These are phyloP conservation scores for Calonectris borealis DNA, from an alignment of 2,113 vertebrate genomes.

Conservation along the genomic window DNA sequence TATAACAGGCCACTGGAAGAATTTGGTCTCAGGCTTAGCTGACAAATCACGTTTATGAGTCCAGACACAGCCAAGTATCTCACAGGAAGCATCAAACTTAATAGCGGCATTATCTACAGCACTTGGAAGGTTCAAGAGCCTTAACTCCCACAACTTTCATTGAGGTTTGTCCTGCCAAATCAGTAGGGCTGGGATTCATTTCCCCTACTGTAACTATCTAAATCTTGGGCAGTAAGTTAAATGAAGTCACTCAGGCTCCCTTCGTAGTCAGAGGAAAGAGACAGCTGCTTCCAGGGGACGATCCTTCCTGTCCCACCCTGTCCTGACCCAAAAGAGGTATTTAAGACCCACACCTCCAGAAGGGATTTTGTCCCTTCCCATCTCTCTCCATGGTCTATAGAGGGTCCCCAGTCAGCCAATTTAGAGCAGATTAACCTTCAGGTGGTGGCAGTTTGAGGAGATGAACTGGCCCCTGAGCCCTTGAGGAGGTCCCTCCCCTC, in stretches of 20 bases:
- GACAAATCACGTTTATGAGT: constrained; percentile 10
- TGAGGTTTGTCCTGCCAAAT: constrained; percentile 28
- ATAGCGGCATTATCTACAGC: constrained; percentile 31
- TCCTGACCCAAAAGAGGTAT: not conserved
- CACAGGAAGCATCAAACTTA: constrained; percentile 58
- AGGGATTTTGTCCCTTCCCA: not conserved
- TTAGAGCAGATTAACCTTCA: not conserved
- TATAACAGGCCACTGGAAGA: not conserved
- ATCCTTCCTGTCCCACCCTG: not conserved
- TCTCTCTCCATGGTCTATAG: not conserved
- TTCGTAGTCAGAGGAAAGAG: not conserved
- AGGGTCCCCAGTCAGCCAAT: not conserved
- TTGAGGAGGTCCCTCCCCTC: not conserved
- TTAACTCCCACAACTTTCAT: constrained; percentile 29
- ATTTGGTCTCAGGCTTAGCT: constrained; percentile 17
- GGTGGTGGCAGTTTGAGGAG: not conserved
- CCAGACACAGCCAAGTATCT: constrained; percentile 7
- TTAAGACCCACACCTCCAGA: not conserved
- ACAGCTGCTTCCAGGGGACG: not conserved
- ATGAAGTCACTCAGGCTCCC: not conserved
- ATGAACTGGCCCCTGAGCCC: not conserved
- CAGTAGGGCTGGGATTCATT: constrained; percentile 23
- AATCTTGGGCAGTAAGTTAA: constrained; percentile 26
- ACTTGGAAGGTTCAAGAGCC: constrained; percentile 45
- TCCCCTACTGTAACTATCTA: not conserved